These are phyloP conservation scores for Aplysina aerophoba DNA, from an alignment of 37 sponge, comb jelly and placozoan genomes.

Conservation along the genomic window DNA sequence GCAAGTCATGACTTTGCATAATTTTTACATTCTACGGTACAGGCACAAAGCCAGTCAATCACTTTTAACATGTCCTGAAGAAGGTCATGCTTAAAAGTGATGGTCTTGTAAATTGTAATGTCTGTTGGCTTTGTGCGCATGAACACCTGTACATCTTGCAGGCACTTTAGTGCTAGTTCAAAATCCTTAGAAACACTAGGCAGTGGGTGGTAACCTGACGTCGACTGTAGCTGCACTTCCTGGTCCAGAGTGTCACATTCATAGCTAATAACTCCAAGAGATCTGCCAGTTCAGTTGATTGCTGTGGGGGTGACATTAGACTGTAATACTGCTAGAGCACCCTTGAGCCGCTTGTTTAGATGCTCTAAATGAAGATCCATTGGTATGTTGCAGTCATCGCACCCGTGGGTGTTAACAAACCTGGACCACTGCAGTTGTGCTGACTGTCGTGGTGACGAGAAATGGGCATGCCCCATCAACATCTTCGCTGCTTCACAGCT, in stretches of 20 bases:
- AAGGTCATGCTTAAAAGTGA: neutral
- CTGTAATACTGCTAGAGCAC: neutral
- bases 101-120: neutral
- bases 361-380: conserved; percentile 19
- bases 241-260: neutral
- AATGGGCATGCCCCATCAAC: neutral
- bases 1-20: too few species aligned
- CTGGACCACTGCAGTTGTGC: conserved; percentile 4
- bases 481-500: neutral
- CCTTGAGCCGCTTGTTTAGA: conserved; percentile 9
- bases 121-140: neutral
- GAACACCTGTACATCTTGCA: neutral
- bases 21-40: neutral
- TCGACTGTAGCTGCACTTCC: neutral
- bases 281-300: conserved; percentile 9
- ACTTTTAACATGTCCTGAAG: neutral
- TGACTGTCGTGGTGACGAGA: neutral
- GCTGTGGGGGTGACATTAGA: conserved; percentile 13
- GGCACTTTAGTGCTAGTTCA: neutral
- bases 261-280: neutral
- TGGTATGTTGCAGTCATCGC: conserved; percentile 20
- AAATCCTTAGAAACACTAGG: neutral
- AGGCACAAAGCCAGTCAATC: neutral
- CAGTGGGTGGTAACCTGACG: neutral
- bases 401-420: conserved; percentile 28